Evolutionary conservation across 37 sponge, comb jelly and placozoan genomes (phyloP), one percentile per base, ranked within the genome.

Genomic region (Haliclona indistincta): DNA sequence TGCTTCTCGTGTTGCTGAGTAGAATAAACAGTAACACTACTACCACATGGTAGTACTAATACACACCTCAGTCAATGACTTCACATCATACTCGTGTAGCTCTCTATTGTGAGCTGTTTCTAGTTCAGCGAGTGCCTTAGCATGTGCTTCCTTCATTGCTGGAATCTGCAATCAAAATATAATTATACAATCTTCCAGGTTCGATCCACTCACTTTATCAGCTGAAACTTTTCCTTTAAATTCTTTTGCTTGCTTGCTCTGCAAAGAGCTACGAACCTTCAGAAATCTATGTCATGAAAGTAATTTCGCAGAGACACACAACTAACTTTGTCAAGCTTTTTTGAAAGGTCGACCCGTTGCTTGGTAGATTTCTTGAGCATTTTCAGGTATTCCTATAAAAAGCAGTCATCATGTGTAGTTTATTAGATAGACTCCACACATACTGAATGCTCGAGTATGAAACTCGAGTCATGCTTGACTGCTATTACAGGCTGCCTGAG

Each of bases 321-420:
- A 11, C 53, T 7, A 30, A 79, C 86, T 60, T 85, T 77, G 17
- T 85, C 86, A 53, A 70, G 71, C 29, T 72, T 73, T 47, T 85
- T 85, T 0, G 28, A 0, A 7, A 78, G 20, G 0, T 80, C 36
- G 6, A 44, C 17, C 20, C 38, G 43, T 22, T 55, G 38, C 51
- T 81, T 64, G 39, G 52, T 44, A 17, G 67, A 54, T 56, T 78
- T 79, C 43, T 60, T 39, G 23, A 47, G 43, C 64, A 80, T 34
- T 20, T 86, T 79, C 68, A 47, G 68, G 58, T 51, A 73, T 7
- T 86, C 73, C 80, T 85, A 44, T 17, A 29, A 29, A 34, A 33
- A 66, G 6, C 5, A 29, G 28, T 25, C 58, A 29, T 29, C 3
- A 37, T 29, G 22, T 30, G 64, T 64, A 29, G 32, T 35, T 26